phyloP scores from a whole-genome alignment of 2,888 invertebrate genomes.

The Muschampia plurimacula region DNA sequence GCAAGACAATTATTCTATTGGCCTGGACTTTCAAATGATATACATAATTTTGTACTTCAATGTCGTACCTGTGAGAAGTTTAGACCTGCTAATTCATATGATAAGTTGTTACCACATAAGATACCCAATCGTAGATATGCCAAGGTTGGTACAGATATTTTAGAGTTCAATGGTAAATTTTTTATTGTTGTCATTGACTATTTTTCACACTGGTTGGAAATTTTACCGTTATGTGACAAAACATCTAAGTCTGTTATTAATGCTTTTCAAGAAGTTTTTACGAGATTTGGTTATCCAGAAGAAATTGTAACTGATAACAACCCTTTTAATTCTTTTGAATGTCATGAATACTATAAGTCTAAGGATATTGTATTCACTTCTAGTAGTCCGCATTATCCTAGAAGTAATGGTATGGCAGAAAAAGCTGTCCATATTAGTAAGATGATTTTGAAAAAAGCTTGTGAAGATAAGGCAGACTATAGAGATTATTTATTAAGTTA shows the following conservation, averaged over 20 bases:
- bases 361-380: constrained; percentile 14
- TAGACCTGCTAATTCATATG: background rate
- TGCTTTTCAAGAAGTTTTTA: constrained; percentile 14
- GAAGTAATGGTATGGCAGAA: constrained; percentile 5
- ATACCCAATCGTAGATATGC: constrained; percentile 15
- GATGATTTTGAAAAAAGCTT: background rate
- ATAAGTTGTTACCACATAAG: constrained; percentile 1
- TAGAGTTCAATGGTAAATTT: background rate
- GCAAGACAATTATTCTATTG: constrained; percentile 19
- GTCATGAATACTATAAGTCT: constrained; percentile 14
- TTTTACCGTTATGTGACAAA: constrained; percentile 1
- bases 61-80: background rate
- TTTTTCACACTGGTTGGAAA: background rate
- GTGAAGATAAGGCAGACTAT: background rate
- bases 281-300: constrained; percentile 17
- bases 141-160: constrained; percentile 3
- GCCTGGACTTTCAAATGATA: constrained; percentile 4
- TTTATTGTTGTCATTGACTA: background rate
- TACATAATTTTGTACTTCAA: constrained; percentile 1
- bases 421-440: constrained; percentile 3
- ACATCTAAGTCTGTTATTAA: constrained; percentile 19
- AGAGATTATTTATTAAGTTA: constrained; percentile 2
- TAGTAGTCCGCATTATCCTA: constrained; percentile 8
- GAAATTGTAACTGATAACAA: background rate
- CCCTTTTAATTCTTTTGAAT: constrained; percentile 7